These are phyloP conservation scores for Variabilichromis moorii DNA, from an alignment of 2,113 vertebrate genomes.

Conservation along the genomic window DNA sequence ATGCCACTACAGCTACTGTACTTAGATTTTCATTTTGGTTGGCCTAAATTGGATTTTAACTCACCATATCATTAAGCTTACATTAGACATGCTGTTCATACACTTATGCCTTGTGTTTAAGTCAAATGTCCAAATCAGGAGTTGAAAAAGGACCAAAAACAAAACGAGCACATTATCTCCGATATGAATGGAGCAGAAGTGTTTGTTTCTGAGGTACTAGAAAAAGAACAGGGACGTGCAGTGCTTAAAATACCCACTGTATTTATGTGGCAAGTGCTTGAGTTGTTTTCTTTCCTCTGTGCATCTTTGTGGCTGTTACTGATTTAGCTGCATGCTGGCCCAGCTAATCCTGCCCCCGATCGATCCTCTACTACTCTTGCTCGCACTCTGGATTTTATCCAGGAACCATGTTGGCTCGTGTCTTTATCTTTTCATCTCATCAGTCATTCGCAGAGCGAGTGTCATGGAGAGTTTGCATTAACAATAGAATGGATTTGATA, in stretches of 20 bases:
- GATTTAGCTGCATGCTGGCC: conserved; percentile 32
- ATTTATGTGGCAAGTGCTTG: background rate
- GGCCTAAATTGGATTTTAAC: background rate
- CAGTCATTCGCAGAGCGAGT: conserved; percentile 18
- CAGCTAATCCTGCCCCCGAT: conserved; percentile 40
- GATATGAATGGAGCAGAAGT: background rate
- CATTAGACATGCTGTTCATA: background rate
- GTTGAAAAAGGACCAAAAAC: background rate
- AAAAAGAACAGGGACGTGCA: background rate
- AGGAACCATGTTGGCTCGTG: background rate
- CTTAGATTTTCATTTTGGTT: background rate
- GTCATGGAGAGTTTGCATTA: background rate
- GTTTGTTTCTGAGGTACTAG: background rate
- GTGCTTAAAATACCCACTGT: background rate
- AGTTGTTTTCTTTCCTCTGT: background rate
- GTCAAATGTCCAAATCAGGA: background rate
- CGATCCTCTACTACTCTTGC: conserved; percentile 36
- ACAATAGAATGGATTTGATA: background rate
- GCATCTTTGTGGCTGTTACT: conserved; percentile 12
- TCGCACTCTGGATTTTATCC: conserved; percentile 24
- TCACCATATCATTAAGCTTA: background rate
- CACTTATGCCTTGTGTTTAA: background rate
- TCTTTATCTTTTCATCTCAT: background rate
- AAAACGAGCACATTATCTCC: background rate
- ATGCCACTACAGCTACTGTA: conserved; percentile 34